Evolutionary conservation across 2,888 invertebrate genomes (phyloP).

Genomic region (Congeria kusceri): DNA sequence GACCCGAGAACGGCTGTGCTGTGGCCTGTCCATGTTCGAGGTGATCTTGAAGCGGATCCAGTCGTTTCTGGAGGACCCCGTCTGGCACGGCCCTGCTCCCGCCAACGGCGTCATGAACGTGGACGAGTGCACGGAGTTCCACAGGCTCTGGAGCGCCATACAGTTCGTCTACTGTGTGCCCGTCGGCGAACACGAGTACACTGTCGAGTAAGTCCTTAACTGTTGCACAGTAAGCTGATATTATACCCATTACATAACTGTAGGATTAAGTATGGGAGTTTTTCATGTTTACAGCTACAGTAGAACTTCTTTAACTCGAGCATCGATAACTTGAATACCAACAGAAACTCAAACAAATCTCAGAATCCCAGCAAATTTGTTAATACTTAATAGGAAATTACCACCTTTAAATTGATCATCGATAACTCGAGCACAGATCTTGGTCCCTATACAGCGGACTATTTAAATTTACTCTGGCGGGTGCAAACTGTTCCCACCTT

Average conservation of each 20-base stretch:
- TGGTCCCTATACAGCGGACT: too few species aligned
- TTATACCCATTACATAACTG: not conserved
- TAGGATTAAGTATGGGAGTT: too few species aligned
- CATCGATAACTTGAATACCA: too few species aligned
- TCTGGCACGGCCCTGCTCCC: constrained; percentile 94
- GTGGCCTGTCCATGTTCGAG: constrained; percentile 98
- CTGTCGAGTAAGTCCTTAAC: constrained; percentile 93
- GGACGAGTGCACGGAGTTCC: constrained; percentile 98
- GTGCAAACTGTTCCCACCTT: too few species aligned
- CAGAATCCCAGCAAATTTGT: too few species aligned
- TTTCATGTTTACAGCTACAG: too few species aligned
- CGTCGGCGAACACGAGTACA: constrained; percentile 97
- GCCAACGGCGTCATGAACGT: constrained; percentile 97
- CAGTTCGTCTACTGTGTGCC: constrained; percentile 99
- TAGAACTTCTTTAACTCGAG: too few species aligned
- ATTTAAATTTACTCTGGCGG: too few species aligned
- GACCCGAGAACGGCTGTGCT: constrained; percentile 98
- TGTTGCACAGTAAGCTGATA: not conserved
- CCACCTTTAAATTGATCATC: too few species aligned
- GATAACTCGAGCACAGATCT: too few species aligned
- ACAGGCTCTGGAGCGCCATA: constrained; percentile 96
- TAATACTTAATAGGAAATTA: too few species aligned
- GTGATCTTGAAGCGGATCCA: constrained; percentile 95
- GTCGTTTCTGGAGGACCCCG: constrained; percentile 89
- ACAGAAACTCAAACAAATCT: too few species aligned